Percentiles rank a stretch among this genome's conserved stretches.
Evolutionary conservation across 2,113 vertebrate species (phyloP).

Genomic region (Neodon shergylaensis): DNA sequence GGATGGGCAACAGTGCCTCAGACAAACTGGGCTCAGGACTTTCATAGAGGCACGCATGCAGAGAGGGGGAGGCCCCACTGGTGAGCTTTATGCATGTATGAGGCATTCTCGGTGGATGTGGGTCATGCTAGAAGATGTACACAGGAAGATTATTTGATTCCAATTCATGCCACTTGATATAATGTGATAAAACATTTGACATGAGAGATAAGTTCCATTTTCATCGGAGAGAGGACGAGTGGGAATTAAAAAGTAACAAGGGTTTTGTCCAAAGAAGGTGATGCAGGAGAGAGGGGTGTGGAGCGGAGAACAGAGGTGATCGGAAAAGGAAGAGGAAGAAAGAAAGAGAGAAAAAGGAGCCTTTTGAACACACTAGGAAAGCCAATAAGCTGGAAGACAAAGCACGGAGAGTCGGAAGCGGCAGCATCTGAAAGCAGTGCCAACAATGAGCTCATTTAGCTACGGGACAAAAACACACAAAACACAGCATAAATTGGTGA

Average conservation of each 20-base stretch:
- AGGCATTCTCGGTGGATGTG: slow-evolving; percentile 95
- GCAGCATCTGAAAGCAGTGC: slow-evolving; percentile 77
- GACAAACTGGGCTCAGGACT: slow-evolving; percentile 90
- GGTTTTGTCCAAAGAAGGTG: slow-evolving; percentile 67
- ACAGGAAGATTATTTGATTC: slow-evolving; percentile 99
- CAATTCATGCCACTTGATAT: slow-evolving; percentile 99
- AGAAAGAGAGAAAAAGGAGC: slow-evolving; percentile 77
- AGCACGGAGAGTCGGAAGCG: slow-evolving; percentile 80
- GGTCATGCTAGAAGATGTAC: slow-evolving; percentile 99
- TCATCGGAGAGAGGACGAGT: slow-evolving; percentile 85
- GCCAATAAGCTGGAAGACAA: slow-evolving; percentile 84
- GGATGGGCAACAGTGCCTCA: slow-evolving; percentile 85
- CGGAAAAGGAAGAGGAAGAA: slow-evolving; percentile 63
- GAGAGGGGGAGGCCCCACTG: slow-evolving; percentile 83
- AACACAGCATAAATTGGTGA: slow-evolving; percentile 84
- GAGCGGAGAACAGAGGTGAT: slow-evolving; percentile 66
- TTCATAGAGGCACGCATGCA: slow-evolving; percentile 91
- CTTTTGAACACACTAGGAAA: slow-evolving; percentile 85
- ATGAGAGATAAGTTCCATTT: slow-evolving; percentile 99
- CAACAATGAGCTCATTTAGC: slow-evolving; percentile 85
- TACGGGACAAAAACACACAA: slow-evolving; percentile 80
- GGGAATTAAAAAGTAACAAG: slow-evolving; percentile 87
- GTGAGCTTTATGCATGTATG: slow-evolving; percentile 92
- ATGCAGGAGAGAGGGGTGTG: slow-evolving; percentile 57
- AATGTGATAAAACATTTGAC: slow-evolving; percentile 99